Evolutionary conservation across 2,113 vertebrate genomes (phyloP), one percentile per base, ranked within the genome.

Genomic region (Limanda limanda): DNA sequence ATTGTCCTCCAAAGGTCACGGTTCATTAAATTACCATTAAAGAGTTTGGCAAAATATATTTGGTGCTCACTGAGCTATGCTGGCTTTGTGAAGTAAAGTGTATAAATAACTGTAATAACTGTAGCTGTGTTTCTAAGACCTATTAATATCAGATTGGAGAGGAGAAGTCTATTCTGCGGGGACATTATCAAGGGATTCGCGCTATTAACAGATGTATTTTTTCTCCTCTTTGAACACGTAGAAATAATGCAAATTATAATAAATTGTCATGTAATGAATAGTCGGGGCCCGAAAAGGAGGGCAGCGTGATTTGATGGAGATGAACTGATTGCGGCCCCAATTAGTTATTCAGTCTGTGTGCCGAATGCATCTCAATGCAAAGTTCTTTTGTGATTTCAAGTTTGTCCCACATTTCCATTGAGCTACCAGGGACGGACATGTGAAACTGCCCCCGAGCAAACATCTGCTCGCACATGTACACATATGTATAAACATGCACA

Each of bases 1-100:
- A 91, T 93, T 93, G 90, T 93, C 88, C 76, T 91, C 79, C 76
- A 84, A 82, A 90, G 87, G 88, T 88, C 88, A 93, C 79, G 91
- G 85, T 92, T 94, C 91, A 94, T 93, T 93, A 91, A 87, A 89
- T 92, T 88, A 93, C 88, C 84, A 93, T 93, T 92, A 86, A 91
- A 92, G 85, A 88, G 87, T 92, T 89, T 90, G 89, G 91, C 86
- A 68, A 88, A 91, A 92, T 92, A 86, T 91, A 92, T 91, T 89
- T 91, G 88, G 81, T 92, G 93, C 78, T 92, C 92, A 93, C 71
- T 92, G 93, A 92, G 88, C 84, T 92, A 86, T 88, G 76, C 82
- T 17, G 68, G 86, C 89, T 92, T 93, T 93, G 89, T 92, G 84
- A 88, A 76, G 86, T 89, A 83, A 87, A 90, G 92, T 87, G 89